Evolutionary conservation across 2,113 vertebrate species (phyloP), one percentile per base, ranked within the genome.

Genomic region (Cavia aperea): DNA sequence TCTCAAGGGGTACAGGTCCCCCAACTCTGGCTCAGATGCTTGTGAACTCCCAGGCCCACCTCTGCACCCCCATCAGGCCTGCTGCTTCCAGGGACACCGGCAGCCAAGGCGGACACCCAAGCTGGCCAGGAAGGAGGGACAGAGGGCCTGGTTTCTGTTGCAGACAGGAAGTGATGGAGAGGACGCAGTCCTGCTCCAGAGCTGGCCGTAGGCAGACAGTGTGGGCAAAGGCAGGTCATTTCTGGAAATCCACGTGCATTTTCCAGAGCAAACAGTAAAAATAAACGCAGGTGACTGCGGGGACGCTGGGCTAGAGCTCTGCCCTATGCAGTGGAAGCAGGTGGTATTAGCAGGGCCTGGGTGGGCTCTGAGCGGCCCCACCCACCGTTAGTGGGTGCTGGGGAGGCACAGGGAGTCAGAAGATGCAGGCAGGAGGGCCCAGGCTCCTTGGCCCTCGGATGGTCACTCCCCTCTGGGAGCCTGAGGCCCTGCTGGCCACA

Each of bases 261-360:
- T 92, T 84, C 87, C 68, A 92, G 92, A 87, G 58, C 77, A 60
- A 88, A 92, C 14, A 72, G 75, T 93, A 75, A 92, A 96, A 96
- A 95, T 94, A 91, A 94, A 91, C 21, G 23, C 86, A 81, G 86
- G 96, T 95, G 94, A 81, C 90, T 92, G 92, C 46, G 39, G 91
- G 86, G 83, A 14, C 29, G 29, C n/a, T 33, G 43, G 92, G n/a
- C 11, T 54, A 54, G 68, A 65, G 33, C 73, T 2, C 21, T 23
- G 85, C 29, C 91, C 49, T 36, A 68, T 24, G 10, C 18, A 86
- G 88, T 73, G 2, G 86, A 89, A 31, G 54, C 83, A 51, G 62
- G 58, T 0, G 2, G 88, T 86, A 81, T 86, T 89, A 66, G 81
- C 56, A 70, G 65, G 89, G 81, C 65, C 58, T 88, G 82, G 65